Evolutionary conservation across 2,797 vertebrate genomes (phyloP).

Genomic region (Sebastes variabilis): DNA sequence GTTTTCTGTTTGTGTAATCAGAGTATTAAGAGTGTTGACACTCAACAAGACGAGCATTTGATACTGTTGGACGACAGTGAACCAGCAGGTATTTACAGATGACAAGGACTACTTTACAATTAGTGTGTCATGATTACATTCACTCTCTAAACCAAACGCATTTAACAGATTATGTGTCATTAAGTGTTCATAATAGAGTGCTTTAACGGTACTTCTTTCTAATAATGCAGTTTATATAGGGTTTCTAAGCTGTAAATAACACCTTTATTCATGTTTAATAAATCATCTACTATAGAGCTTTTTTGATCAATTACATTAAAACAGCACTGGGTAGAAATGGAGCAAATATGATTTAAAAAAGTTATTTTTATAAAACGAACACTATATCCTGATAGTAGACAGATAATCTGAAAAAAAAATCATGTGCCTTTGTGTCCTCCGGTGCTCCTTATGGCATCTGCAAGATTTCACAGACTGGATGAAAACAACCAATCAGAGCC

Average conservation of each 20-base stretch:
- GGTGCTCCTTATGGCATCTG: too few species aligned
- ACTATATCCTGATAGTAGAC: too few species aligned
- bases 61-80: background rate
- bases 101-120: background rate
- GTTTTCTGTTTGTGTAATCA: conserved; percentile 28
- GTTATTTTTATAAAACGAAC: too few species aligned
- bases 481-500: too few species aligned
- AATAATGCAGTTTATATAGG: background rate
- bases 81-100: conserved; percentile 3
- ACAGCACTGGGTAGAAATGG: too few species aligned
- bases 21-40: conserved; percentile 1
- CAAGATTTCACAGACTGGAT: too few species aligned
- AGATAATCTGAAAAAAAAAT: too few species aligned
- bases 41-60: conserved; percentile 5
- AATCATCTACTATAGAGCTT: background rate
- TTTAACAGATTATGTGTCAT: background rate
- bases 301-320: conserved; percentile 7
- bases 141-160: conserved; percentile 1
- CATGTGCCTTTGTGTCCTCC: too few species aligned
- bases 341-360: too few species aligned
- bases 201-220: background rate
- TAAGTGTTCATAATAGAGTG: background rate
- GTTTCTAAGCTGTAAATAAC: background rate
- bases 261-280: background rate
- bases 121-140: background rate